Evolutionary conservation across 2,113 vertebrate species (phyloP).

Genomic region (Labrus mixtus): DNA sequence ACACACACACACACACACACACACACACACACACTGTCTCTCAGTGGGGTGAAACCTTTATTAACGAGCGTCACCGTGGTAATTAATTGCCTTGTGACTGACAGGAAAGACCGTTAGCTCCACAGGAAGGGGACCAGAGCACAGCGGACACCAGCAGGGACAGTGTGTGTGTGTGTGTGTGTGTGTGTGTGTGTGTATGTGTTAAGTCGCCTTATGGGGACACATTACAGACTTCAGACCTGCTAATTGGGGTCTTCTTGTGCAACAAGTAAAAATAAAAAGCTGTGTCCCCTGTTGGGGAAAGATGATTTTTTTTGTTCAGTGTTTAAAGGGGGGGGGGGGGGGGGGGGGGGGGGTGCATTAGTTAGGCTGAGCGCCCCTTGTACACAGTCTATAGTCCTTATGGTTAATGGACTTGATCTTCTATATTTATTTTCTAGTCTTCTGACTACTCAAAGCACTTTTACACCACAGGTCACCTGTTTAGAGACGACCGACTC

Average conservation of each 20-base stretch:
- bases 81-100: constrained; percentile 71
- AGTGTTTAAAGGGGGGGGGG: no score
- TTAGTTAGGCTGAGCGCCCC: no score
- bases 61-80: constrained; percentile 60
- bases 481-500: no score
- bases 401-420: no score
- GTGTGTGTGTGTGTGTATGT: constrained; percentile 3
- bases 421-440: no score
- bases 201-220: neutral
- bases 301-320: neutral
- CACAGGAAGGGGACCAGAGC: constrained; percentile 67
- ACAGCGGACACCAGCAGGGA: constrained; percentile 29
- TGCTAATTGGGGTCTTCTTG: neutral
- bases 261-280: neutral
- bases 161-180: constrained; percentile 26
- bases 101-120: constrained; percentile 66
- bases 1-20: constrained; percentile 27
- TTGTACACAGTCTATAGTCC: no score
- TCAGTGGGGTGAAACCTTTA: constrained; percentile 60
- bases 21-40: constrained; percentile 23
- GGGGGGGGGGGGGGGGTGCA: no score
- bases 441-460: no score
- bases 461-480: no score
- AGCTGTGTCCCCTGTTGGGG: neutral
- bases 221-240: neutral